Base-by-base conservation (phyloP, 2,113 vertebrate genomes). In the Pachycephala philippinensis region DNA sequence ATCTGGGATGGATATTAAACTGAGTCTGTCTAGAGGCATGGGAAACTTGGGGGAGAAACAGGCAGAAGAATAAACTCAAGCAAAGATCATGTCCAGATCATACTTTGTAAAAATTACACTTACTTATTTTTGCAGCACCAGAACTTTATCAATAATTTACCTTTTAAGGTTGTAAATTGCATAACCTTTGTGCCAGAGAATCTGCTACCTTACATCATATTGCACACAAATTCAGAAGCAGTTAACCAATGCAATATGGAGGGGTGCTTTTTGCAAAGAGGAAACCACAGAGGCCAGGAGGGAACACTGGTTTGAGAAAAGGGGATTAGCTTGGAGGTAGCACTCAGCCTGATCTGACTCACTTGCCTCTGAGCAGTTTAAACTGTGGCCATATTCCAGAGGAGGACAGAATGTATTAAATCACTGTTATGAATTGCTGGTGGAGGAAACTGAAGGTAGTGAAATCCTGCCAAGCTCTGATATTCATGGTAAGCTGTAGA, bases 231-330 rank as follows among this genome's bases (percentile, higher is more conserved):
- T 88, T 86, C 72, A 90, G 83, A 75, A 90, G 76, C 40, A 87
- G 81, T 49, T 89, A 95, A 75, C 49, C 57, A 81, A 19, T 75
- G 72, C 80, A 92, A 75, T 92, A 93, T 76, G 88, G 49, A 89
- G 37, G 84, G 53, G 44, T 65, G 44, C 17, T 90, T 89, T 91
- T 60, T 84, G 68, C 65, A 79, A 90, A 89, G 59, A 94, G 69
- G 83, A 96, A 96, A 96, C 88, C 86, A 75, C 80, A 75, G 53
- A 39, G 24, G 57, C 90, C 83, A 82, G 56, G 49, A 87, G 86
- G 92, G 45, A 96, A 11, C 40, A n/a, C 2, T 89, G 70, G 65
- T 27, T 54, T 74, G 47, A 92, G 72, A 56, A 93, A 60, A 66
- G n/a, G 26, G 44, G 35, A 65, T 84, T 56, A 81, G 35, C 40